Conservation (phyloP, 2,888 invertebrate species). For the Drosophila percnosoma region DNA sequence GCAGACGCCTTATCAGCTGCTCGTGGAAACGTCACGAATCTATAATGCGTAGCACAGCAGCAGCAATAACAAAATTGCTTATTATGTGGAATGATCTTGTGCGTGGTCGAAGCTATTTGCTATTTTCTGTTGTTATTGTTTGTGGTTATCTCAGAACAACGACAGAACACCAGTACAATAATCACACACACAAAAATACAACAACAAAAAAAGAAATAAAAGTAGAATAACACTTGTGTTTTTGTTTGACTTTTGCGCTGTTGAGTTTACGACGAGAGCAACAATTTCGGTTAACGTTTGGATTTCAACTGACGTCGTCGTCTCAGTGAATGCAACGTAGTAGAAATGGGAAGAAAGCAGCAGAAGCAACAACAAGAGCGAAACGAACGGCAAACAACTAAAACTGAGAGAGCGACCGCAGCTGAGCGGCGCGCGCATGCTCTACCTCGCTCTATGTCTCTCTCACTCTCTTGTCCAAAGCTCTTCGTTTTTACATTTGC, state of each 20-base stretch:
- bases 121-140: slow-evolving; percentile 22
- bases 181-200: slow-evolving; percentile 7
- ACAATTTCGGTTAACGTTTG: slow-evolving; percentile 80
- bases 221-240: slow-evolving; percentile 22
- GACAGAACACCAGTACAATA: slow-evolving; percentile 5
- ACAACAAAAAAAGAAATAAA: slow-evolving; percentile 20
- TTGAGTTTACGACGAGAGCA: slow-evolving; percentile 41
- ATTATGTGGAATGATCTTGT: slow-evolving; percentile 50
- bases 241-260: slow-evolving; percentile 25
- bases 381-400: slow-evolving; percentile 22
- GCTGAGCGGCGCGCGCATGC: slow-evolving; percentile 61
- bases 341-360: slow-evolving; percentile 70
- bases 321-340: slow-evolving; percentile 63
- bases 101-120: slow-evolving; percentile 17
- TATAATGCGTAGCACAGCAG: slow-evolving; percentile 34
- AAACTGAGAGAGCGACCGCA: slow-evolving; percentile 45
- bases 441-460: slow-evolving; percentile 36
- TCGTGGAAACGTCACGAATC: slow-evolving; percentile 43
- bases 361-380: slow-evolving; percentile 22
- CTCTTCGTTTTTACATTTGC: slow-evolving; percentile 41
- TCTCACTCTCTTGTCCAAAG: slow-evolving; percentile 39
- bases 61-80: slow-evolving; percentile 10
- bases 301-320: slow-evolving; percentile 72
- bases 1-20: slow-evolving; percentile 46
- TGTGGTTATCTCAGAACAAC: slow-evolving; percentile 42